Conservation (phyloP, 2,888 invertebrate species). For the Eretmocerus hayati region DNA sequence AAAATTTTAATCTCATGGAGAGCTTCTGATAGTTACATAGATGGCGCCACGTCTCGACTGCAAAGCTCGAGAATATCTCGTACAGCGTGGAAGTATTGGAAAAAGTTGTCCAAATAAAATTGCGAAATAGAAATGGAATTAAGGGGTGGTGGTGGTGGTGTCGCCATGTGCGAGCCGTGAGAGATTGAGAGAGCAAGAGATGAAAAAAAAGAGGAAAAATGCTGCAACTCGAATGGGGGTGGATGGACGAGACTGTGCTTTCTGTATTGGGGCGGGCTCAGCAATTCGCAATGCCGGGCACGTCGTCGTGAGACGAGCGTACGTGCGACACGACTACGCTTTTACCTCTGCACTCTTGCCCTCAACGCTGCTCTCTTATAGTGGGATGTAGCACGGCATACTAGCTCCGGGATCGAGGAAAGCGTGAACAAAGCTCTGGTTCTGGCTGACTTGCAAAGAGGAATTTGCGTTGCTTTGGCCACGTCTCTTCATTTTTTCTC, state of each 20-base stretch:
- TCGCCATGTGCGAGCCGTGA: conserved; percentile 11
- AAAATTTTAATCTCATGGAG: too few relatives aligned
- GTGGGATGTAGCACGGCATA: too few relatives aligned
- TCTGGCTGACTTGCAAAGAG: too few relatives aligned
- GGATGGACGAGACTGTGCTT: not conserved
- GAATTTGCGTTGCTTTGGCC: too few relatives aligned
- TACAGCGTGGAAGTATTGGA: too few relatives aligned
- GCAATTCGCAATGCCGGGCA: conserved; percentile 37
- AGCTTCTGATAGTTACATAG: too few relatives aligned
- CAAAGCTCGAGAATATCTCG: too few relatives aligned
- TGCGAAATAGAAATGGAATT: not conserved
- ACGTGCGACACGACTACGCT: conserved; percentile 48
- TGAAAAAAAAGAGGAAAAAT: conserved; percentile 1
- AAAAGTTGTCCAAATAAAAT: not conserved
- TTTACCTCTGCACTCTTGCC: conserved; percentile 42
- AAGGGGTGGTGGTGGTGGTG: conserved; percentile 36
- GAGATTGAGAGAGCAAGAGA: conserved; percentile 8
- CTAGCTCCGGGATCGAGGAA: too few relatives aligned
- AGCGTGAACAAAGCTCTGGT: too few relatives aligned
- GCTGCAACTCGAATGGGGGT: not conserved
- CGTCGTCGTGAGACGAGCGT: conserved; percentile 47
- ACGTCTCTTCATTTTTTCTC: too few relatives aligned
- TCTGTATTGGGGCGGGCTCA: conserved; percentile 11
- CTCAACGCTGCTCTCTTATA: too few relatives aligned
- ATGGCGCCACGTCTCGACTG: too few relatives aligned